Evolutionary conservation across 2,113 vertebrate genomes (phyloP).

Genomic region (Cichladusa arquata): DNA sequence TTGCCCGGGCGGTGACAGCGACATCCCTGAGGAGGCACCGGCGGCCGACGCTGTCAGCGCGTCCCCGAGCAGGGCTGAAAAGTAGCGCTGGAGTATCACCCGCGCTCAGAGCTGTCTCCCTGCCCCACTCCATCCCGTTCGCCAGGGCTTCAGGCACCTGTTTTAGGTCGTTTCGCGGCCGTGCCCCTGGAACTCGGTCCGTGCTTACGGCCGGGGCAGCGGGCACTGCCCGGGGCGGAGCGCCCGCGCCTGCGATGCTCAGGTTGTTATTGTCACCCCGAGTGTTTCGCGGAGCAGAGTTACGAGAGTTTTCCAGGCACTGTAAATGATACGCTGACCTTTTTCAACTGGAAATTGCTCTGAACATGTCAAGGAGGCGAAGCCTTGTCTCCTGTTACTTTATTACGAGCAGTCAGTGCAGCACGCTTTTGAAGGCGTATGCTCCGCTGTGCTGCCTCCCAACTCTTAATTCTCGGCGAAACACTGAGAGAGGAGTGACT

Average conservation of each 20-base stretch:
- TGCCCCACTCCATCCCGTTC: rapidly evolving
- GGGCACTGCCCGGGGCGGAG: too few species aligned
- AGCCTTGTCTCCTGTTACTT: not conserved
- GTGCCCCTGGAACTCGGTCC: rapidly evolving
- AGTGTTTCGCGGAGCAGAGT: not conserved
- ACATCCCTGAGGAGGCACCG: not conserved
- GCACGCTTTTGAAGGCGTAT: not conserved
- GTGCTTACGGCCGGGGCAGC: not conserved
- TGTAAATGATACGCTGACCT: not conserved
- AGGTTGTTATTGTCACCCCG: not conserved
- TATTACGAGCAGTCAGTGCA: not conserved
- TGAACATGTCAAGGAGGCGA: not conserved
- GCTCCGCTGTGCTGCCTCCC: not conserved
- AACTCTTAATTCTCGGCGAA: not conserved
- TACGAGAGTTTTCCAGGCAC: not conserved
- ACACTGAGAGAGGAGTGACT: not conserved
- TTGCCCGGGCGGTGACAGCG: not conserved
- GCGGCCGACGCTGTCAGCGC: not conserved
- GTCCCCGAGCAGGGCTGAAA: not conserved
- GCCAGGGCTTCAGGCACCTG: rapidly evolving
- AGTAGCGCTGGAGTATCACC: not conserved
- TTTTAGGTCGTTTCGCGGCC: not conserved
- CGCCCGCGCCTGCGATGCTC: not conserved
- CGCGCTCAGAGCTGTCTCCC: rapidly evolving
- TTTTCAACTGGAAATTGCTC: not conserved